Conservation (phyloP, 2,113 vertebrate species). For the Entelurus aequoreus region DNA sequence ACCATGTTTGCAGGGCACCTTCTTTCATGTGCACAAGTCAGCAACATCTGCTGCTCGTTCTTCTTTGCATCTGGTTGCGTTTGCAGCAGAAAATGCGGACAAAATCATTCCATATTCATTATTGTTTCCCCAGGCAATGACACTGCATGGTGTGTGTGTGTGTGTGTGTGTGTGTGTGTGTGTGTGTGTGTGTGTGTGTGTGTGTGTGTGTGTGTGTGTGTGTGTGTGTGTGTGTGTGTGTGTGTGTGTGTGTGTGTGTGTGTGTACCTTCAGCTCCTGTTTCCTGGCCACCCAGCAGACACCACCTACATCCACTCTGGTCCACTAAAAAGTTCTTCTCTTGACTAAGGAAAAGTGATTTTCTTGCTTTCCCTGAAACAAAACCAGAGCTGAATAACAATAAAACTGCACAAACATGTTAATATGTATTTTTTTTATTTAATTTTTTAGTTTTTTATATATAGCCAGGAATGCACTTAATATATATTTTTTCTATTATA, state of each 20-base stretch:
- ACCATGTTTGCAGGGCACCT: slow-evolving; percentile 62
- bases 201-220: slow-evolving; percentile 12
- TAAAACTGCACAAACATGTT: too few relatives aligned
- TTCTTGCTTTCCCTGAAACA: too few relatives aligned
- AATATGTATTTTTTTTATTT: too few relatives aligned
- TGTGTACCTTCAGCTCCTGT: slow-evolving; percentile 75
- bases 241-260: slow-evolving; percentile 3
- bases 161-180: slow-evolving; percentile 14
- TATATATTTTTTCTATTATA: too few relatives aligned
- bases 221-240: background rate
- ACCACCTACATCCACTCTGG: too few relatives aligned
- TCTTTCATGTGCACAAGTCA: slow-evolving; percentile 27
- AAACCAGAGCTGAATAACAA: too few relatives aligned
- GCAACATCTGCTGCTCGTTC: slow-evolving; percentile 91
- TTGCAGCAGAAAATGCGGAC: slow-evolving; percentile 81
- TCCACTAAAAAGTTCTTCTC: too few relatives aligned
- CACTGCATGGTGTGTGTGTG: slow-evolving; percentile 32
- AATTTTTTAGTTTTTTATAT: too few relatives aligned
- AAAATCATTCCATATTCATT: slow-evolving; percentile 93
- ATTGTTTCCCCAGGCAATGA: slow-evolving; percentile 85
- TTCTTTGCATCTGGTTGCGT: slow-evolving; percentile 93
- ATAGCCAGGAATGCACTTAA: too few relatives aligned
- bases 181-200: slow-evolving; percentile 24
- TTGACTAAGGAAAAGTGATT: too few relatives aligned
- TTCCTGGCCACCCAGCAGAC: slow-evolving; percentile 86